A percentile compares a stretch with the other conserved stretches of the same genome.
Conservation (phyloP, 2,888 invertebrate genomes). For the Julus scandinavius region DNA sequence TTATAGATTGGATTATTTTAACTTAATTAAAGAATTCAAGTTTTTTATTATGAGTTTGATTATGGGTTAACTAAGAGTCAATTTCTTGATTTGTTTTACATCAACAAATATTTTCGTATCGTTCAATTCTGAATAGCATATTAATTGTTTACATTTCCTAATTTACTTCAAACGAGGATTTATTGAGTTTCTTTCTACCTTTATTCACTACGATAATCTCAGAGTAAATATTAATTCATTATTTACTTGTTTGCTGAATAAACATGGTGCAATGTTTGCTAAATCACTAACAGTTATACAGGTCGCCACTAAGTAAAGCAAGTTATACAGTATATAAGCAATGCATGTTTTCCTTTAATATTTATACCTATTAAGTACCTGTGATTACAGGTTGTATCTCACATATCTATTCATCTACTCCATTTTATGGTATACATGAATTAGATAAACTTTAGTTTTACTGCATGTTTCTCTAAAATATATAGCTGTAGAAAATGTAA, state of each 20-base stretch:
- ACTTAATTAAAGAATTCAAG: too few species aligned
- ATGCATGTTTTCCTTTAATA: not conserved
- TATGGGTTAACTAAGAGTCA: not conserved
- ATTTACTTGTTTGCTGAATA: not conserved
- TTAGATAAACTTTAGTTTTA: too few species aligned
- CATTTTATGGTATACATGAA: too few species aligned
- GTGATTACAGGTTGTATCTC: too few species aligned
- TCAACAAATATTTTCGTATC: constrained; percentile 6
- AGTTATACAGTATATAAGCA: not conserved
- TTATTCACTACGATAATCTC: not conserved
- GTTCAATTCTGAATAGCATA: not conserved
- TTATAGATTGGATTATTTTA: too few species aligned
- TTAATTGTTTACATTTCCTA: not conserved
- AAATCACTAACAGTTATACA: not conserved
- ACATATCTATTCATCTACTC: too few species aligned
- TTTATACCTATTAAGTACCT: too few species aligned
- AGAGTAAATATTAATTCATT: not conserved
- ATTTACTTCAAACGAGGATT: not conserved
- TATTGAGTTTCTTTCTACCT: not conserved
- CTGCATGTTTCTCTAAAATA: too few species aligned
- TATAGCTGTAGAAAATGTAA: too few species aligned
- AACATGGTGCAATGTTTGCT: not conserved
- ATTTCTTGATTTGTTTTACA: not conserved
- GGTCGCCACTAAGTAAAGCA: not conserved
- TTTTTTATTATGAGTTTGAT: too few species aligned